Conservation (phyloP, 37 sponge, comb jelly and placozoan genomes). For the Chondrilla cf. caribensis region DNA sequence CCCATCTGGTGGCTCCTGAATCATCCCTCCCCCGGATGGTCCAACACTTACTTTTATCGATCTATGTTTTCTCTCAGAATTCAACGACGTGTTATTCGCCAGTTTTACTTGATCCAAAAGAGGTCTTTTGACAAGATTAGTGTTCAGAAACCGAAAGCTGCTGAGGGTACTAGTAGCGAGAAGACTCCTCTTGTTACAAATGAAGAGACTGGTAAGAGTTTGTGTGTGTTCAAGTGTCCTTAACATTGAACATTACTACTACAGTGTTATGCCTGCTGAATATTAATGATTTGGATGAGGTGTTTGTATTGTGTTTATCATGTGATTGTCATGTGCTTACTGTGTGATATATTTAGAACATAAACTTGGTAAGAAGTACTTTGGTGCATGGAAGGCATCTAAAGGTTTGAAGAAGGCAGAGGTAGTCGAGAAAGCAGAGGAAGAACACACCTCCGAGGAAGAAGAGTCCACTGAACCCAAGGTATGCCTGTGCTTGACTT, state of each 20-base stretch:
- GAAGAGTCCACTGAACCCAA: background rate
- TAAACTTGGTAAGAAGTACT: slow-evolving; percentile 78
- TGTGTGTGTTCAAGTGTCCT: too few relatives aligned
- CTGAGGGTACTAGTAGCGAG: too few relatives aligned
- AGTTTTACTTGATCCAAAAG: slow-evolving; percentile 26
- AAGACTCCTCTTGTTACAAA: too few relatives aligned
- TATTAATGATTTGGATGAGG: too few relatives aligned
- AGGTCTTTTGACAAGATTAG: slow-evolving; percentile 53
- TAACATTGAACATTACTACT: too few relatives aligned
- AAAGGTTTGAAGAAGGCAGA: slow-evolving; percentile 12
- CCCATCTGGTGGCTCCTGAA: too few relatives aligned
- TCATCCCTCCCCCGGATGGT: background rate
- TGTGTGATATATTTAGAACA: background rate
- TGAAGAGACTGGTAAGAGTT: too few relatives aligned
- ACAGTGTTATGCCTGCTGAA: too few relatives aligned
- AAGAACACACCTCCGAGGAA: slow-evolving; percentile 8
- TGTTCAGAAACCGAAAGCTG: too few relatives aligned
- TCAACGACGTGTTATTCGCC: slow-evolving; percentile 37
- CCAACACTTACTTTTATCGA: background rate
- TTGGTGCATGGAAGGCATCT: slow-evolving; percentile 56
- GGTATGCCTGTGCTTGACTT: background rate
- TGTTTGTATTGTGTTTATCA: background rate
- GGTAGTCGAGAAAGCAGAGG: background rate
- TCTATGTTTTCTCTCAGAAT: slow-evolving; percentile 16
- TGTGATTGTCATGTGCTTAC: background rate